Percentiles rank a stretch among this genome's conserved stretches.
Conservation (phyloP, 2,888 invertebrate species). For the Alviniconcha strummeri region DNA sequence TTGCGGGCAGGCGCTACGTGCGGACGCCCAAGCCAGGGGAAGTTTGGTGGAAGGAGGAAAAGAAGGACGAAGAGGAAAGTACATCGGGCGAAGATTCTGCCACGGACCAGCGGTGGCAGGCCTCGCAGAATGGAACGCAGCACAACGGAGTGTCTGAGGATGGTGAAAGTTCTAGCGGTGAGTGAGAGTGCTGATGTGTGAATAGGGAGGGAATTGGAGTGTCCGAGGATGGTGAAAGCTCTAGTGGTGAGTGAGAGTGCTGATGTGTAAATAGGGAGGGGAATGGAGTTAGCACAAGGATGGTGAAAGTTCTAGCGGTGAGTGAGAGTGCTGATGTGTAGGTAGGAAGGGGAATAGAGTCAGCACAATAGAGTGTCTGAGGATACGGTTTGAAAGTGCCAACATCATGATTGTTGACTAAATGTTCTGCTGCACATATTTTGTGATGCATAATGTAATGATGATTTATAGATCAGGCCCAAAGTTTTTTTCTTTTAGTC, state of each 20-base stretch:
- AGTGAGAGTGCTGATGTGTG: neutral
- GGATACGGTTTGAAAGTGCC: neutral
- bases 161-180: conserved; percentile 30
- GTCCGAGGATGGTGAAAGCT: conserved; percentile 30
- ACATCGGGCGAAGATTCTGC: neutral
- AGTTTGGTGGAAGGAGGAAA: conserved; percentile 65
- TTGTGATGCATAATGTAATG: too few species aligned
- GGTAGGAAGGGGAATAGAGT: too few species aligned
- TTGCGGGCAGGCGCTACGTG: conserved; percentile 65
- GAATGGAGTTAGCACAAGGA: too few species aligned
- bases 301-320: too few species aligned
- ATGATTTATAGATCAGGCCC: too few species aligned
- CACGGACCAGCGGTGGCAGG: conserved; percentile 4
- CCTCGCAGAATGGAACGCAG: neutral
- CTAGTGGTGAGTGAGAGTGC: conserved; percentile 11
- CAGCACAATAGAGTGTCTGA: conserved; percentile 25
- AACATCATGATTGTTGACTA: too few species aligned
- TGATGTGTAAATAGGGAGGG: neutral
- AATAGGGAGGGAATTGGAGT: neutral
- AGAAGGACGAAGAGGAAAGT: conserved; percentile 35
- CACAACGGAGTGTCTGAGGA: conserved; percentile 31
- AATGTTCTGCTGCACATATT: too few species aligned
- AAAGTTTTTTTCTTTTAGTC: too few species aligned
- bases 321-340: too few species aligned
- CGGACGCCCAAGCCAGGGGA: conserved; percentile 63